These are phyloP conservation scores for Agrilus biguttatus DNA, from an alignment of 2,888 invertebrate genomes.

Conservation along the genomic window DNA sequence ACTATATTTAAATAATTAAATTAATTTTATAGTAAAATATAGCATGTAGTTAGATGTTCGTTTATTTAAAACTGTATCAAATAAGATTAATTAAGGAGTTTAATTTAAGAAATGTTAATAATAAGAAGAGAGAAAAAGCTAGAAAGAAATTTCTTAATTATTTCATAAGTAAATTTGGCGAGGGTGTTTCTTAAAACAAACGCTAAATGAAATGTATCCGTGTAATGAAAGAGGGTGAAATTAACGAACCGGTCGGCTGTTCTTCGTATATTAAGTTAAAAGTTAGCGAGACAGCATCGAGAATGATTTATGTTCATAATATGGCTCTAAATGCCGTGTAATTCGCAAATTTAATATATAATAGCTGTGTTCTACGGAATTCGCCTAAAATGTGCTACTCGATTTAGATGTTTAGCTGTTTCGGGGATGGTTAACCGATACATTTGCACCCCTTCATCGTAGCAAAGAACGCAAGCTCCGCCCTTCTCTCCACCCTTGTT, in stretches of 20 bases:
- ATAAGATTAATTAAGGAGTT: too few relatives aligned
- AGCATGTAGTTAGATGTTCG: too few relatives aligned
- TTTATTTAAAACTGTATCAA: too few relatives aligned
- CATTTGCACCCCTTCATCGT: constrained; percentile 23
- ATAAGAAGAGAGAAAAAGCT: too few relatives aligned
- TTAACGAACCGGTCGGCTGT: constrained; percentile 12
- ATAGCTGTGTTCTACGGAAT: constrained; percentile 32
- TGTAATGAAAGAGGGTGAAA: too few relatives aligned
- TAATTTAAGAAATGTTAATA: too few relatives aligned
- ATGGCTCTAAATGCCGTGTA: constrained; percentile 63
- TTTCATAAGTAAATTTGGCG: background rate
- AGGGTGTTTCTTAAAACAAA: too few relatives aligned
- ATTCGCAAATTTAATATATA: constrained; percentile 63
- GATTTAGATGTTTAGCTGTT: constrained; percentile 23
- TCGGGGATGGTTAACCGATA: constrained; percentile 21
- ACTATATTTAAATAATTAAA: too few relatives aligned
- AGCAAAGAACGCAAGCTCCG: constrained; percentile 17
- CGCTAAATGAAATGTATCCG: too few relatives aligned
- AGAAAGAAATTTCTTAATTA: background rate
- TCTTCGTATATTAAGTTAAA: constrained; percentile 30
- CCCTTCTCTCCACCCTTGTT: constrained; percentile 21
- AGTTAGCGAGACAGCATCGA: constrained; percentile 26
- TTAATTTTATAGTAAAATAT: too few relatives aligned
- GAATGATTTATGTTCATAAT: constrained; percentile 52
- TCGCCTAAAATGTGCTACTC: constrained; percentile 27